A percentile compares a stretch with the other conserved stretches of the same genome.
phyloP scores from a whole-genome alignment of 2,888 invertebrate genomes.

The Agrilus mali region DNA sequence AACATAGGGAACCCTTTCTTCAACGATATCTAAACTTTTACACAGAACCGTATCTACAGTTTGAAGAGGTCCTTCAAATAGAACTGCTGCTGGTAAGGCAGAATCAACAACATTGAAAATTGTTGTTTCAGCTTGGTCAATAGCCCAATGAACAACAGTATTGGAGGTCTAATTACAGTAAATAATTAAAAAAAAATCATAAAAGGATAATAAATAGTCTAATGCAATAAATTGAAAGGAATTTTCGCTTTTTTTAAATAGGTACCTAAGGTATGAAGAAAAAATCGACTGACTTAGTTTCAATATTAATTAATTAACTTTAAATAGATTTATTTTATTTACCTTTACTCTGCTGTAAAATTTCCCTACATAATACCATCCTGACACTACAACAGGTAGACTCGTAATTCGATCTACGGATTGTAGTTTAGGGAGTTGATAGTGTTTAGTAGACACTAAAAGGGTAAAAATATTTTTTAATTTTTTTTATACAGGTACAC shows the following conservation, averaged over 20 bases:
- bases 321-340: conserved; percentile 20
- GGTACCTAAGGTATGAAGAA: too few species aligned
- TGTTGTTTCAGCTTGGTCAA: conserved; percentile 62
- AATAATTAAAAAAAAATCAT: not conserved
- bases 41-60: conserved; percentile 67
- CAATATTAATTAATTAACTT: not conserved
- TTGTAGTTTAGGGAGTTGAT: conserved; percentile 46
- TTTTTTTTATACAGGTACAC: too few species aligned
- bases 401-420: conserved; percentile 63
- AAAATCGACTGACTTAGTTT: not conserved
- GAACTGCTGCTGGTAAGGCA: conserved; percentile 58
- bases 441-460: conserved; percentile 16
- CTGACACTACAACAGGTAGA: conserved; percentile 71
- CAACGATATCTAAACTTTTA: conserved; percentile 73
- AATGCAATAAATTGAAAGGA: too few species aligned
- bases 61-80: conserved; percentile 59
- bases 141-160: conserved; percentile 60
- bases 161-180: conserved; percentile 47
- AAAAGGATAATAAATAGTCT: not conserved
- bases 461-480: too few species aligned
- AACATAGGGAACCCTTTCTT: conserved; percentile 69
- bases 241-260: too few species aligned
- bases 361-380: conserved; percentile 60
- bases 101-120: conserved; percentile 59
- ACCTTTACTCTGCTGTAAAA: conserved; percentile 69